Percentiles rank a stretch among this genome's conserved stretches.
These are phyloP conservation scores for Rhinopomastus cyanomelas DNA, from an alignment of 2,113 vertebrate species.

Conservation along the genomic window DNA sequence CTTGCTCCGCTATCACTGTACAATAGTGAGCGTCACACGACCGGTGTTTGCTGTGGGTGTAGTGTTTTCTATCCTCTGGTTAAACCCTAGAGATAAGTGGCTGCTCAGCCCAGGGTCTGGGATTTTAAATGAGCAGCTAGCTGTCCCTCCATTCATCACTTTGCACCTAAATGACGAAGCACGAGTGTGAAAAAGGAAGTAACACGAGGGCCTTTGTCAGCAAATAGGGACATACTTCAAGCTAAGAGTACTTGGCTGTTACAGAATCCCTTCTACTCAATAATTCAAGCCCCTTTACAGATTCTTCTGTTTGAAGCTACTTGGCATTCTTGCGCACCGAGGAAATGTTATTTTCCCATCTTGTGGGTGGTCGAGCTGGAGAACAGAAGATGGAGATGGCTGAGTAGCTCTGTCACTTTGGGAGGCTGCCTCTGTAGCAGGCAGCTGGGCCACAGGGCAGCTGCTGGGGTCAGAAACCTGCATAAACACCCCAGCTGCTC, in stretches of 20 bases:
- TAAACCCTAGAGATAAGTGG: slow-evolving; percentile 11
- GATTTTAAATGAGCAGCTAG: background rate
- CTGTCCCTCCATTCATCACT: background rate
- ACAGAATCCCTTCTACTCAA: background rate
- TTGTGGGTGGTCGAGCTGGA: background rate
- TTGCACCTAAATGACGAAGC: background rate
- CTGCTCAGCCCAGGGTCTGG: slow-evolving; percentile 36
- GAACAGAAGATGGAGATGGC: background rate
- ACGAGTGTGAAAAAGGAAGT: background rate
- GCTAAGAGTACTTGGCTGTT: background rate
- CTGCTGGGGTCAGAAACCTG: too few species aligned
- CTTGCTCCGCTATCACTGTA: background rate
- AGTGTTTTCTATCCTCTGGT: slow-evolving; percentile 23
- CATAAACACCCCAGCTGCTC: background rate
- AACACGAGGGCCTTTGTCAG: background rate
- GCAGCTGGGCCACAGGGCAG: background rate
- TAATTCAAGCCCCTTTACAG: background rate
- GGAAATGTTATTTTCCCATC: background rate
- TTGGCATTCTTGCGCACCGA: background rate
- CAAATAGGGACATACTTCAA: background rate
- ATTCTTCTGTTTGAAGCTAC: background rate
- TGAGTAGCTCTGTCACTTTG: background rate
- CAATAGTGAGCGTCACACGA: background rate
- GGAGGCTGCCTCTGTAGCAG: background rate
- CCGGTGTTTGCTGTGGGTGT: background rate